Base-by-base conservation (phyloP, 1,140 invertebrate species). In the Drosophila lacteicornis region DNA sequence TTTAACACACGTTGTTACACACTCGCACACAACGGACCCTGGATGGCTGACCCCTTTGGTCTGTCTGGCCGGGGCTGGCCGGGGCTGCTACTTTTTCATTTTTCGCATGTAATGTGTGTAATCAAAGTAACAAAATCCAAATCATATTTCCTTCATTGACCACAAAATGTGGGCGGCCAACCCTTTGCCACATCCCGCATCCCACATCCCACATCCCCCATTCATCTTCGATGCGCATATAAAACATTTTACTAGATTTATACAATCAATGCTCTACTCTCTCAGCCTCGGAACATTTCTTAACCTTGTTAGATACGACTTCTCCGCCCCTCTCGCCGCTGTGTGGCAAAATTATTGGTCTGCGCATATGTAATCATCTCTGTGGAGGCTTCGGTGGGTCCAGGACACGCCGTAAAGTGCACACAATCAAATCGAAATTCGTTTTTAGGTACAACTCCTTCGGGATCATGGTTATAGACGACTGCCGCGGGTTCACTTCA, bases 61-160 rank as follows among this genome's bases (percentile, higher is more conserved):
- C 65, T 74, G 75, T 73, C 78, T 85, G 76, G 57, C 59, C 17
- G 50, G 22, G 33, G 33, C 51, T 15, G 51, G 51, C 17, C 38
- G 15, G 38, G 17, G 55, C 63, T 56, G 83, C 83, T 70, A 88
- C 80, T 87, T 87, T 88, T 87, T 88, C 84, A 88, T 81, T 90
- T 88, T 84, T 90, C 85, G 67, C 85, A 82, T 90, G 85, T 90
- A 90, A 90, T 90, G 85, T 90, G 85, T 90, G 85, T 90, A 90
- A 90, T 90, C 85, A 90, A 90, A 90, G 85, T 90, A 90, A 79
- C 85, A 90, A 90, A 90, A 90, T 90, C 85, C 85, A 90, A 90
- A 90, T 90, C 85, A 90, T 90, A 90, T 90, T 90, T 90, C 85
- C 85, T 90, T 85, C 85, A 90, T 90, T 90, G 85, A 90, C 85